phyloP scores from a whole-genome alignment of 2,888 invertebrate genomes.

The Brachyopa scutellaris region DNA sequence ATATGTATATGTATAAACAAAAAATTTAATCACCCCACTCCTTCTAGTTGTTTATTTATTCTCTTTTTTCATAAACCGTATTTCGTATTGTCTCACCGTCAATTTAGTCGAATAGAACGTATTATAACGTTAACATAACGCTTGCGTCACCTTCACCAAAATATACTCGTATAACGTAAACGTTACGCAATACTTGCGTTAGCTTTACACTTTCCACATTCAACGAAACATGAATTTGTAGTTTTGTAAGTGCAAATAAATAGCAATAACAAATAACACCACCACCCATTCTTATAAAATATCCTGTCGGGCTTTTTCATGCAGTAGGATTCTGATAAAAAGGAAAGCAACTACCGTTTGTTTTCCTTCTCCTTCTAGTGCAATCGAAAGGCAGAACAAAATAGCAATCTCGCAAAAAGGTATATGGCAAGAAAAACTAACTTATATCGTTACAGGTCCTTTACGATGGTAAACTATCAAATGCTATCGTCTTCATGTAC shows the following conservation, averaged over 20 bases:
- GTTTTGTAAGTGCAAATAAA: conserved; percentile 4
- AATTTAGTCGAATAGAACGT: background rate
- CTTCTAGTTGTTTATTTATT: background rate
- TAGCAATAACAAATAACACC: background rate
- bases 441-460: conserved; percentile 87
- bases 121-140: background rate
- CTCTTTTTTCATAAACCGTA: background rate
- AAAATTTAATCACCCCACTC: background rate
- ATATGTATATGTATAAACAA: conserved; percentile 26
- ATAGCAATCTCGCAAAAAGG: conserved; percentile 16
- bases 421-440: conserved; percentile 42
- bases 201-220: conserved; percentile 9
- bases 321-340: conserved; percentile 10
- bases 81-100: background rate
- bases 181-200: background rate
- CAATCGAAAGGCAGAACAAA: conserved; percentile 24
- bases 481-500: conserved; percentile 99
- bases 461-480: conserved; percentile 98
- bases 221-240: conserved; percentile 3
- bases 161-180: background rate
- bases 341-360: background rate
- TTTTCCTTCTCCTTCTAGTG: conserved; percentile 21
- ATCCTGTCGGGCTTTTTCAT: conserved; percentile 24
- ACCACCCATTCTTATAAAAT: conserved; percentile 1
- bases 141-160: background rate